A percentile compares a stretch with the other conserved stretches of the same genome.
phyloP scores from a whole-genome alignment of 2,113 vertebrate species.

The Phoxinus phoxinus region DNA sequence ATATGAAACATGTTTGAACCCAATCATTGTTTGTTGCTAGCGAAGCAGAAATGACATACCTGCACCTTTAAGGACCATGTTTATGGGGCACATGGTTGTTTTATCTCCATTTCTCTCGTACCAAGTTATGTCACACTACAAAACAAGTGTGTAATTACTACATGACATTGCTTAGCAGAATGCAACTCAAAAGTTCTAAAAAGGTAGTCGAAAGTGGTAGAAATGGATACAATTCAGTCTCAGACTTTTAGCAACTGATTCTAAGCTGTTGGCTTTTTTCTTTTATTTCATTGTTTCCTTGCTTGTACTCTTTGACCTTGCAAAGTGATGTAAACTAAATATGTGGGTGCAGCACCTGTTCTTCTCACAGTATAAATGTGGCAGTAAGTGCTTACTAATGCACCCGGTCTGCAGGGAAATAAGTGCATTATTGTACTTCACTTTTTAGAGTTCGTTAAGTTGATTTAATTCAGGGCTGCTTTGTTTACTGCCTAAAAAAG shows the following conservation, averaged over 20 bases:
- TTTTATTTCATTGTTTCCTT: background rate
- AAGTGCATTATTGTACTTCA: slow-evolving; percentile 21
- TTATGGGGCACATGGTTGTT: background rate
- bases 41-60: background rate
- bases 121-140: background rate
- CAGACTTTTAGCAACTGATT: background rate
- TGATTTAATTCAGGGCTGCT: slow-evolving; percentile 2
- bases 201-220: background rate
- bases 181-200: background rate
- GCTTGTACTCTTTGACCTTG: background rate
- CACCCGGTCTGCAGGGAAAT: slow-evolving; percentile 22
- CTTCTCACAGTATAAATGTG: background rate
- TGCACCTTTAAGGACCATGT: background rate
- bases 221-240: background rate
- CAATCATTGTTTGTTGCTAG: background rate
- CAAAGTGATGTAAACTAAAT: background rate
- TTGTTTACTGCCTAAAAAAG: slow-evolving; percentile 17
- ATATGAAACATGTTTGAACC: background rate
- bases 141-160: background rate
- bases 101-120: background rate
- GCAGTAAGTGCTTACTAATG: slow-evolving; percentile 41
- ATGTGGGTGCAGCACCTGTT: slow-evolving; percentile 1
- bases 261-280: background rate
- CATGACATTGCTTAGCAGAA: background rate
- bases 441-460: slow-evolving; percentile 31